These are phyloP conservation scores for Operophtera brumata DNA, from an alignment of 2,888 invertebrate species.

Conservation along the genomic window DNA sequence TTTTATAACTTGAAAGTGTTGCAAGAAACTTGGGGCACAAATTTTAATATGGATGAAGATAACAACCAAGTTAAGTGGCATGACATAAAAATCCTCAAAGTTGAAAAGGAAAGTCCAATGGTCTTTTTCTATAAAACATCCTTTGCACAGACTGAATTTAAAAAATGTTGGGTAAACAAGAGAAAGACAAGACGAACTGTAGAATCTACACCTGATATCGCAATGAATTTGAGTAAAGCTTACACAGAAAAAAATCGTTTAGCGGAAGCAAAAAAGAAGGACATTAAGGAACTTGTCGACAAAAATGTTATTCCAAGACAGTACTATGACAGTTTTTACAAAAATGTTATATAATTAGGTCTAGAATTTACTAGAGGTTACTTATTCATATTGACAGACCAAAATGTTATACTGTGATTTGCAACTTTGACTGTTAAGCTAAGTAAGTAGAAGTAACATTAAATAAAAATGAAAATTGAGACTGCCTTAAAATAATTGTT, in stretches of 20 bases:
- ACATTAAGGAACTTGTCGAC: conserved; percentile 12
- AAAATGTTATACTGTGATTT: too few species aligned
- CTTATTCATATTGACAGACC: too few species aligned
- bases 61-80: background rate
- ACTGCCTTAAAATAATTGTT: too few species aligned
- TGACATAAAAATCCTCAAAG: conserved; percentile 9
- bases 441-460: too few species aligned
- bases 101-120: conserved; percentile 12
- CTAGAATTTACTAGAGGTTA: too few species aligned
- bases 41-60: background rate
- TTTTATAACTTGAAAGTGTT: conserved; percentile 31
- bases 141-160: conserved; percentile 25
- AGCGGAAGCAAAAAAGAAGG: conserved; percentile 14
- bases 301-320: conserved; percentile 5
- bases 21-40: background rate
- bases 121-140: conserved; percentile 15
- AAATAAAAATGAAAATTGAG: too few species aligned
- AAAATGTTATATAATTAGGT: background rate
- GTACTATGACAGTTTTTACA: background rate
- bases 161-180: background rate
- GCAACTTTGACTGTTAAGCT: too few species aligned
- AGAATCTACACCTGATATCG: too few species aligned
- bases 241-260: conserved; percentile 6
- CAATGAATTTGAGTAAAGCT: conserved; percentile 1
- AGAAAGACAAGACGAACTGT: conserved; percentile 4